These are phyloP conservation scores for Scaptomyza parva DNA, from an alignment of 2,888 invertebrate species.

Conservation along the genomic window DNA sequence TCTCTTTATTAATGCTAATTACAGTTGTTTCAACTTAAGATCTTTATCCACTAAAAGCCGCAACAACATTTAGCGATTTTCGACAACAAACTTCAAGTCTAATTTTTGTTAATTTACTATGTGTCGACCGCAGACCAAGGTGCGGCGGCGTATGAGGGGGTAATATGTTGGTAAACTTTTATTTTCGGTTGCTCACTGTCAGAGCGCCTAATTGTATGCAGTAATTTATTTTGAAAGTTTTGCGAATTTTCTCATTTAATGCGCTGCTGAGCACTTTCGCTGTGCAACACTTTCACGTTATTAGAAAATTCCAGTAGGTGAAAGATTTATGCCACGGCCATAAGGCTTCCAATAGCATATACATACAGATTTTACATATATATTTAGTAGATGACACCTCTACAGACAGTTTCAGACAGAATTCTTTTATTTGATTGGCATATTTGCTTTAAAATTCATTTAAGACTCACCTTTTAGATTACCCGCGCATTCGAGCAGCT, in stretches of 20 bases:
- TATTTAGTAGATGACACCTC: neutral
- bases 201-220: slow-evolving; percentile 58
- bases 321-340: slow-evolving; percentile 69
- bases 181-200: neutral
- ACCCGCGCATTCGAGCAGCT: slow-evolving; percentile 38
- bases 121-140: slow-evolving; percentile 22
- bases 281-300: slow-evolving; percentile 70
- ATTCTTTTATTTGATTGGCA: slow-evolving; percentile 39
- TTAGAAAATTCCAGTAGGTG: slow-evolving; percentile 75
- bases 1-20: slow-evolving; percentile 61
- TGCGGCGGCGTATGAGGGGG: neutral
- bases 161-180: slow-evolving; percentile 45
- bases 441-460: slow-evolving; percentile 32
- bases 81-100: slow-evolving; percentile 55
- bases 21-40: slow-evolving; percentile 48
- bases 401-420: slow-evolving; percentile 14
- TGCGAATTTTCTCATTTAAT: slow-evolving; percentile 73
- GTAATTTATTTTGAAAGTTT: slow-evolving; percentile 75
- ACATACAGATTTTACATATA: neutral
- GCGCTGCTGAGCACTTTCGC: slow-evolving; percentile 50
- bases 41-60: slow-evolving; percentile 49
- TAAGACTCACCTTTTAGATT: slow-evolving; percentile 50
- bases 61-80: slow-evolving; percentile 47
- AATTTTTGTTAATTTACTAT: slow-evolving; percentile 65
- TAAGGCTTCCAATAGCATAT: slow-evolving; percentile 53